phyloP scores from a whole-genome alignment of 2,113 vertebrate genomes.

The Zosterops pallidus region DNA sequence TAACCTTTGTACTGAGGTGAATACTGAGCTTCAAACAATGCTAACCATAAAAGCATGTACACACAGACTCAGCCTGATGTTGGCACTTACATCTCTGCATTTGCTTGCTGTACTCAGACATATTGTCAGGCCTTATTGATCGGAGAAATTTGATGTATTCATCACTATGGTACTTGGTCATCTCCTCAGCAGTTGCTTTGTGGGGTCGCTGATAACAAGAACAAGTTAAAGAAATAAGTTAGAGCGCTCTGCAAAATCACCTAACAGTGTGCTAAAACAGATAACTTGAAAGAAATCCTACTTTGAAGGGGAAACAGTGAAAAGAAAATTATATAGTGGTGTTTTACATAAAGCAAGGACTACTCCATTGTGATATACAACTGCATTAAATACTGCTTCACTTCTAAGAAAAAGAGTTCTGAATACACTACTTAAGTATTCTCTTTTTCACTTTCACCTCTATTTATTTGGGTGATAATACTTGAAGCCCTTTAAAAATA shows the following conservation, averaged over 20 bases:
- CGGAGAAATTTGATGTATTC: constrained; percentile 87
- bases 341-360: background rate
- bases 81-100: constrained; percentile 85
- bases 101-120: constrained; percentile 88
- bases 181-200: constrained; percentile 85
- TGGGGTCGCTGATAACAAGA: constrained; percentile 78
- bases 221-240: background rate
- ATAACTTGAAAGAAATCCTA: background rate
- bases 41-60: background rate
- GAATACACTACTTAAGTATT: background rate
- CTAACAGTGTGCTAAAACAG: background rate
- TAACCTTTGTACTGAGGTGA: background rate
- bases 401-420: background rate
- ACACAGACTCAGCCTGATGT: background rate
- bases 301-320: background rate
- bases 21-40: background rate
- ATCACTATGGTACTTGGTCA: constrained; percentile 87
- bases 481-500: background rate
- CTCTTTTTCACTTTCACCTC: background rate
- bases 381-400: background rate
- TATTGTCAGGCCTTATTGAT: constrained; percentile 85
- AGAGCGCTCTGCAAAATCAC: background rate
- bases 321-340: background rate
- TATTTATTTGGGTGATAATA: background rate
- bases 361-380: background rate